Evolutionary conservation across 53 echinoderm and acorn worm genomes (phyloP).

Genomic region (Antedon mediterranea): DNA sequence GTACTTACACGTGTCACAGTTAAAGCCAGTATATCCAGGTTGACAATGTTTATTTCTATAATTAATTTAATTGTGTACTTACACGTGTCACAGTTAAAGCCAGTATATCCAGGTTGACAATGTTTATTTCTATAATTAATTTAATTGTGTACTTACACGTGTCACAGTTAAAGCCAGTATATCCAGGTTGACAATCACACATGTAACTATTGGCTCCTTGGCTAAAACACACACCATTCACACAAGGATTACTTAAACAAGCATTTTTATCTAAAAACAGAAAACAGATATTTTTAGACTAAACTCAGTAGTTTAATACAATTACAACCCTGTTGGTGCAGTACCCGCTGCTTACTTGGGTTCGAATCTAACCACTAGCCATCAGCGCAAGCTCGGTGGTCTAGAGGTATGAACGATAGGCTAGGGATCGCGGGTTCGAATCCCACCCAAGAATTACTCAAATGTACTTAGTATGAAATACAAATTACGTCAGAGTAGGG

Average conservation of each 20-base stretch:
- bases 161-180: conserved; percentile 42
- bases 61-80: background rate
- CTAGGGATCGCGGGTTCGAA: too few relatives aligned
- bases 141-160: conserved; percentile 22
- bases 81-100: background rate
- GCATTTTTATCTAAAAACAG: conserved; percentile 34
- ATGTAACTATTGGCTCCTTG: conserved; percentile 23
- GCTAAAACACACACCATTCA: conserved; percentile 44
- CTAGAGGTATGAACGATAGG: too few relatives aligned
- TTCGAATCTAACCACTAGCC: too few relatives aligned
- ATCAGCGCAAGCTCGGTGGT: too few relatives aligned
- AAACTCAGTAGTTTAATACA: too few relatives aligned
- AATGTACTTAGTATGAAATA: too few relatives aligned
- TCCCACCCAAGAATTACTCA: too few relatives aligned
- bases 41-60: too few relatives aligned
- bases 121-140: background rate
- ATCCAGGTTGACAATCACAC: conserved; percentile 32
- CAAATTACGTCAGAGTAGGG: too few relatives aligned
- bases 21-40: conserved; percentile 24
- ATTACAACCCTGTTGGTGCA: too few relatives aligned
- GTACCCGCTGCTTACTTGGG: too few relatives aligned
- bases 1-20: conserved; percentile 46
- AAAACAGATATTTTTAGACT: too few relatives aligned
- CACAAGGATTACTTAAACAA: conserved; percentile 35
- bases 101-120: background rate